Percentiles rank a stretch among this genome's conserved stretches.
Evolutionary conservation across 2,797 vertebrate genomes (phyloP).

Genomic region (Chanos chanos): DNA sequence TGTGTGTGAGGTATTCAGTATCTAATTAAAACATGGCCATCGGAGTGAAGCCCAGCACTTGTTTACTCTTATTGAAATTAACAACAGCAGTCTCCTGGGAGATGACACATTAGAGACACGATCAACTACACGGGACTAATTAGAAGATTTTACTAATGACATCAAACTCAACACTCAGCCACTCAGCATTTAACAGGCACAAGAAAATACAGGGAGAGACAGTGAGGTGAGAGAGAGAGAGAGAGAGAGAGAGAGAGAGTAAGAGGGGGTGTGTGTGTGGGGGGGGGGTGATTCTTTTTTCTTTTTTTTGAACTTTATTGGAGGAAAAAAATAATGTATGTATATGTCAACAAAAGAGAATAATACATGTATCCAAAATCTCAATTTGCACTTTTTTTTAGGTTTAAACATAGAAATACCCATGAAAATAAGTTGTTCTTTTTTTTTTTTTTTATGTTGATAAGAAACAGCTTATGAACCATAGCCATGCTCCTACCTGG

Average conservation of each 20-base stretch:
- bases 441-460: neutral
- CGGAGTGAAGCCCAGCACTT: conserved; percentile 25
- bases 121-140: conserved; percentile 20
- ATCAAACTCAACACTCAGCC: neutral
- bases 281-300: too few species aligned
- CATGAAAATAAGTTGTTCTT: too few species aligned
- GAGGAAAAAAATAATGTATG: too few species aligned
- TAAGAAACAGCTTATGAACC: too few species aligned
- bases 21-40: conserved; percentile 39
- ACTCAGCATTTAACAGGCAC: too few species aligned
- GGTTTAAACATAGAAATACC: too few species aligned
- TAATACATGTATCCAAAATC: too few species aligned
- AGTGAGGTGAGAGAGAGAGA: conserved; percentile 22
- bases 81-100: conserved; percentile 14
- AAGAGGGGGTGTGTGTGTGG: too few species aligned
- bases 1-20: conserved; percentile 24
- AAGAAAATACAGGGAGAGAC: neutral
- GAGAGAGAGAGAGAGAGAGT: neutral
- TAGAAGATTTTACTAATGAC: neutral
- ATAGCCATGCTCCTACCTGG: too few species aligned
- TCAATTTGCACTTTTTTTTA: too few species aligned
- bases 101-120: conserved; percentile 11
- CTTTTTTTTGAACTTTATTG: too few species aligned
- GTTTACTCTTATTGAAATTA: conserved; percentile 45
- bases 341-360: too few species aligned